Conservation (phyloP, 2,888 invertebrate species). For the Andrena fulva region DNA sequence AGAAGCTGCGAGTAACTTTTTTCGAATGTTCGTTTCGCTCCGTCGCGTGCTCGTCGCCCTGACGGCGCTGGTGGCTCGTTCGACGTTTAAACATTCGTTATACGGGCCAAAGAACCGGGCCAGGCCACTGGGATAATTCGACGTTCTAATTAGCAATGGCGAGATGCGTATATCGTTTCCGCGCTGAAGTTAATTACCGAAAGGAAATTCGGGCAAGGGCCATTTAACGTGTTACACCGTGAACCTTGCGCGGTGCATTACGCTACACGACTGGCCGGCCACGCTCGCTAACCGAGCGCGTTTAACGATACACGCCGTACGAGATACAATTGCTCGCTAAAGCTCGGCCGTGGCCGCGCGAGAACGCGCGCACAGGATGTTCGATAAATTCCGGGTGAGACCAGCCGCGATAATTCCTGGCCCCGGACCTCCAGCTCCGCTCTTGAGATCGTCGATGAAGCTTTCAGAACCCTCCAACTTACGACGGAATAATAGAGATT, state of each 20-base stretch:
- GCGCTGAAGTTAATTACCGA: slow-evolving; percentile 71
- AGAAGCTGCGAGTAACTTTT: slow-evolving; percentile 39
- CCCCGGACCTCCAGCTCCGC: background rate
- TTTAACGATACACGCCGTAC: slow-evolving; percentile 61
- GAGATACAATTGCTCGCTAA: slow-evolving; percentile 48
- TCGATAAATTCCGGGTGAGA: slow-evolving; percentile 52
- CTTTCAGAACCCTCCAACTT: background rate
- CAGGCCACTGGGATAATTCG: slow-evolving; percentile 50
- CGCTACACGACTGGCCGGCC: slow-evolving; percentile 59
- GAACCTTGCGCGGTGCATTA: slow-evolving; percentile 64
- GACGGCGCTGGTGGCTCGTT: slow-evolving; percentile 23
- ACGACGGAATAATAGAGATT: background rate
- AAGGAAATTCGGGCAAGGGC: slow-evolving; percentile 69
- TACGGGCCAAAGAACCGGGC: slow-evolving; percentile 54
- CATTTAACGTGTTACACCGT: slow-evolving; percentile 70
- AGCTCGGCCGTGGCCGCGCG: slow-evolving; percentile 38
- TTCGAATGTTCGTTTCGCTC: slow-evolving; percentile 54
- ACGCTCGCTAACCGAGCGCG: slow-evolving; percentile 62
- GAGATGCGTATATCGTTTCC: slow-evolving; percentile 66
- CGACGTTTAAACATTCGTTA: slow-evolving; percentile 59
- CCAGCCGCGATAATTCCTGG: slow-evolving; percentile 45
- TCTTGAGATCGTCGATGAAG: slow-evolving; percentile 19
- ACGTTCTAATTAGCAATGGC: slow-evolving; percentile 62
- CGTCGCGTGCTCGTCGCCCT: slow-evolving; percentile 51
- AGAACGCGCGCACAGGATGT: slow-evolving; percentile 44